Percentiles rank a stretch among this genome's conserved stretches.
Conservation (phyloP, 1,140 invertebrate species). For the Drosophila melanica region DNA sequence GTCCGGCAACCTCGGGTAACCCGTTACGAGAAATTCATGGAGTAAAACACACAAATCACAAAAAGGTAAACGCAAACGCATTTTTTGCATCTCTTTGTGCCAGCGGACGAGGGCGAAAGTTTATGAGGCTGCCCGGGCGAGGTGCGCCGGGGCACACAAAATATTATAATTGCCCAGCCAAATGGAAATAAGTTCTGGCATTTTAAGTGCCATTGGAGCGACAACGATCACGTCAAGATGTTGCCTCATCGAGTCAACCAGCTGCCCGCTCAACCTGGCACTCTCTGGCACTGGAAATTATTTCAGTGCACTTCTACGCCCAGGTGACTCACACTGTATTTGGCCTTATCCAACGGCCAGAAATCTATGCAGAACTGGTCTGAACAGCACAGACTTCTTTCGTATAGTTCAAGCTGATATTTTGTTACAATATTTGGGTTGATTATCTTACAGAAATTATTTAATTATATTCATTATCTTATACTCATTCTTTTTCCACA, state of each 20-base stretch:
- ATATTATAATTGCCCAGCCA: slow-evolving; percentile 81
- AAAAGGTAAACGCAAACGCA: slow-evolving; percentile 78
- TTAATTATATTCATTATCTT: not conserved
- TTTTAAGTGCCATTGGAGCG: slow-evolving; percentile 75
- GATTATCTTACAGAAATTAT: too few species aligned
- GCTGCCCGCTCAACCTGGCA: slow-evolving; percentile 2
- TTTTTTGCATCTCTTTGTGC: slow-evolving; percentile 37
- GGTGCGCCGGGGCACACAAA: slow-evolving; percentile 50
- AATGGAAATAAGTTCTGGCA: slow-evolving; percentile 81
- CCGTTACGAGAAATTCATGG: slow-evolving; percentile 71
- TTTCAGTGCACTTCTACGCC: not conserved
- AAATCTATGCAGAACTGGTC: not conserved
- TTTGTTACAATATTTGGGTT: too few species aligned
- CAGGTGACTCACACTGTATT: slow-evolving; percentile 24
- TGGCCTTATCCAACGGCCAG: not conserved
- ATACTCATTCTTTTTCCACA: not conserved
- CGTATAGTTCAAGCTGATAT: too few species aligned
- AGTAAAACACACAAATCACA: slow-evolving; percentile 79
- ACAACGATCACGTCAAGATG: slow-evolving; percentile 53
- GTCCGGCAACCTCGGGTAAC: slow-evolving; percentile 24
- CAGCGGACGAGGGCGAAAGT: slow-evolving; percentile 12
- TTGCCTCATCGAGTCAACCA: slow-evolving; percentile 29
- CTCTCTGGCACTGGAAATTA: not conserved
- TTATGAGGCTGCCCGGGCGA: slow-evolving; percentile 20
- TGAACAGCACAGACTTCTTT: slow-evolving; percentile 6